Conservation (phyloP, 2,888 invertebrate species). For the Cataglyphis albicans region DNA sequence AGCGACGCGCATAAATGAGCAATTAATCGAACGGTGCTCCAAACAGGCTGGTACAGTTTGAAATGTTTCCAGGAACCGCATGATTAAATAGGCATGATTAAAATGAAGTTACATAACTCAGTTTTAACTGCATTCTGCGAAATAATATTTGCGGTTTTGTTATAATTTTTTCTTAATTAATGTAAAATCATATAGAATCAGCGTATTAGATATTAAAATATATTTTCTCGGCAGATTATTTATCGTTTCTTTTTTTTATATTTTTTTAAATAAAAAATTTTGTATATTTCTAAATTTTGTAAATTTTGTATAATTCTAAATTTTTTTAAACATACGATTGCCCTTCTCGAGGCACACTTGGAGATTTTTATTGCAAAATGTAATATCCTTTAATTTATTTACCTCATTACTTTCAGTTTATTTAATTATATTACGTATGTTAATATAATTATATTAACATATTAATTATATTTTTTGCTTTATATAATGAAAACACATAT, state of each 20-base stretch:
- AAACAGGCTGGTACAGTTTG: background rate
- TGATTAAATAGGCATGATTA: background rate
- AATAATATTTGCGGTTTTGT: constrained; percentile 12
- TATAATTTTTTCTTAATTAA: background rate
- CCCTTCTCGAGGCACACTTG: background rate
- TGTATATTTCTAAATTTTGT: background rate
- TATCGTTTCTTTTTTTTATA: background rate
- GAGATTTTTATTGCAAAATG: background rate
- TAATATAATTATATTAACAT: background rate
- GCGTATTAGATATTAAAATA: background rate
- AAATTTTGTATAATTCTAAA: background rate
- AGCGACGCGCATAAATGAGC: constrained; percentile 46
- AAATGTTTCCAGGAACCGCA: background rate
- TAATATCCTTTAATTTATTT: background rate
- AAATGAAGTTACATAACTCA: background rate
- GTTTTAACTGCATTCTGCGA: background rate
- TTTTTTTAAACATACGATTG: background rate
- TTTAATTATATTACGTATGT: background rate
- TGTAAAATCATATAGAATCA: background rate
- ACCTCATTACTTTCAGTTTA: background rate
- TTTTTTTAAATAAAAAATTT: background rate
- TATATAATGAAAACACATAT: background rate
- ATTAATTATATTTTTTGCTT: background rate
- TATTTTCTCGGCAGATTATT: background rate
- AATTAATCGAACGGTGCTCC: constrained; percentile 51